Evolutionary conservation across 2,113 vertebrate species (phyloP).

Genomic region (Eulemur rufifrons): DNA sequence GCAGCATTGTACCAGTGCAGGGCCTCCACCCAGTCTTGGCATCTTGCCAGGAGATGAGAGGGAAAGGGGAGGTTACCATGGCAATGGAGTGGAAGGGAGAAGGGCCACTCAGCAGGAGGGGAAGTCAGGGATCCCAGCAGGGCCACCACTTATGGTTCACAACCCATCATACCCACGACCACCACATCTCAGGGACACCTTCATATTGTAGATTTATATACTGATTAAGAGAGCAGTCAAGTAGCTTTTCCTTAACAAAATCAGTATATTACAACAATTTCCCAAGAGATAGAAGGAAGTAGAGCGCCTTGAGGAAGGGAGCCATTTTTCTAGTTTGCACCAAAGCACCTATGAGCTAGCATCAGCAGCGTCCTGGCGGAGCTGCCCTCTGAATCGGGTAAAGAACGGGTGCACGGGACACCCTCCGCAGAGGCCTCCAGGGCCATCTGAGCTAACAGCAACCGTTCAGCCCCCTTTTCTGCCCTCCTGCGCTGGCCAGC

Average conservation of each 20-base stretch:
- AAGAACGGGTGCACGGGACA: neutral
- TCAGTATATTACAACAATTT: too few relatives aligned
- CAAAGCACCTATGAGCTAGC: neutral
- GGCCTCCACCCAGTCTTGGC: constrained; percentile 91
- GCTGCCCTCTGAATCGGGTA: neutral
- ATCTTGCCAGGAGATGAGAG: constrained; percentile 78
- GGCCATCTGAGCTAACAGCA: neutral
- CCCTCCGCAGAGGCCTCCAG: neutral
- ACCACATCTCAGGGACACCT: neutral
- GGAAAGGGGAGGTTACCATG: neutral
- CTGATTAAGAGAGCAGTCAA: neutral
- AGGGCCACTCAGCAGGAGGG: neutral
- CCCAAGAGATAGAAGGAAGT: neutral
- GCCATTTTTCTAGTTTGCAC: neutral
- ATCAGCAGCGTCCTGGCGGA: neutral
- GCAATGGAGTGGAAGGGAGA: neutral
- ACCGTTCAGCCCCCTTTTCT: neutral
- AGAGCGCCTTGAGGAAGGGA: neutral
- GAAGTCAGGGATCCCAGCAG: neutral
- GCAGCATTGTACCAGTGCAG: constrained; percentile 91
- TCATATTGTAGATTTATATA: neutral
- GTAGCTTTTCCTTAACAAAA: neutral
- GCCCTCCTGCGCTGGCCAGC: neutral
- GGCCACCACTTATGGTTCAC: neutral
- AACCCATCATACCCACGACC: neutral